phyloP scores from a whole-genome alignment of 2,113 vertebrate species.

The Myrmecobius fasciatus region DNA sequence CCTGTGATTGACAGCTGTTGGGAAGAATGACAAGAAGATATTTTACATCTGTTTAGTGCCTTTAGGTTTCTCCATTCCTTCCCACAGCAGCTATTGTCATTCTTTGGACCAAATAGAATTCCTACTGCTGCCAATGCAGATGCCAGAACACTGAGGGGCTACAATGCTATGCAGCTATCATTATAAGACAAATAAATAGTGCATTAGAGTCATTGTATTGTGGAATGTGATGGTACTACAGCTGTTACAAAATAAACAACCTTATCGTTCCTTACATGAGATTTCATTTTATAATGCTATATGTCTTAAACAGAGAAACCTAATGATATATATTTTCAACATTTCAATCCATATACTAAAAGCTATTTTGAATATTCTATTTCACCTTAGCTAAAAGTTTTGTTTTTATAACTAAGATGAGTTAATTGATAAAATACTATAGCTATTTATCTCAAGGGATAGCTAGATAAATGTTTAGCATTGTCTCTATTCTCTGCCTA shows the following conservation, averaged over 20 bases:
- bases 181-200: slow-evolving; percentile 78
- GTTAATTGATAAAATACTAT: neutral
- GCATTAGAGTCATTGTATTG: slow-evolving; percentile 77
- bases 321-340: slow-evolving; percentile 11
- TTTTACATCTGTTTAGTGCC: slow-evolving; percentile 89
- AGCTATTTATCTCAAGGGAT: neutral
- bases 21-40: slow-evolving; percentile 88
- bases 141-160: slow-evolving; percentile 82
- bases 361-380: neutral
- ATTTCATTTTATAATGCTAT: neutral
- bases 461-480: neutral
- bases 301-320: slow-evolving; percentile 31
- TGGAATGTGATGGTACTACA: slow-evolving; percentile 78
- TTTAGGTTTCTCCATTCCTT: slow-evolving; percentile 84
- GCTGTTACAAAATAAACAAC: slow-evolving; percentile 73
- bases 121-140: slow-evolving; percentile 77
- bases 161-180: slow-evolving; percentile 77
- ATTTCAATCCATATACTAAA: neutral
- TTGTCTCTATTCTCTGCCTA: neutral
- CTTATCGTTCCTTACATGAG: slow-evolving; percentile 73
- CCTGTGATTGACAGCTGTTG: slow-evolving; percentile 86
- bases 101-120: slow-evolving; percentile 81
- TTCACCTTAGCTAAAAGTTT: slow-evolving; percentile 29
- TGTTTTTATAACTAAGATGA: neutral
- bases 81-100: slow-evolving; percentile 86